Percentiles rank a stretch among this genome's conserved stretches.
These are phyloP conservation scores for Motacilla tschutschensis DNA, from an alignment of 2,113 vertebrate genomes.

Conservation along the genomic window DNA sequence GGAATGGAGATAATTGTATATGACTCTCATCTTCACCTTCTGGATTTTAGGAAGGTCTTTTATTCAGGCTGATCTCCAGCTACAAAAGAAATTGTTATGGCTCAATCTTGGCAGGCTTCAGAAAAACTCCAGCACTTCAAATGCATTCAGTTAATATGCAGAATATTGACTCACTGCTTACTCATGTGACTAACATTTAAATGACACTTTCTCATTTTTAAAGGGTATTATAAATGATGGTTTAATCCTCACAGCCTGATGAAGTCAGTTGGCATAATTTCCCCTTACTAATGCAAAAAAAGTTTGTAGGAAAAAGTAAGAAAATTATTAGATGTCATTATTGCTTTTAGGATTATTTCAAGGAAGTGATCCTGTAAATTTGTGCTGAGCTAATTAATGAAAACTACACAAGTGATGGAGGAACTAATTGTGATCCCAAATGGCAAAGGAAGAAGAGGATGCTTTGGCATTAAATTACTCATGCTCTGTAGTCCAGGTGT, in stretches of 20 bases:
- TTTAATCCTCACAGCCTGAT: neutral
- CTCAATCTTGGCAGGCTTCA: neutral
- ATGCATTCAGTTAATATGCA: neutral
- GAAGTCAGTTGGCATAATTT: constrained; percentile 1
- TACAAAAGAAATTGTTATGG: neutral
- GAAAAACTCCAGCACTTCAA: constrained; percentile 7
- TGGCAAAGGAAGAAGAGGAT: neutral
- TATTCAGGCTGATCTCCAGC: neutral
- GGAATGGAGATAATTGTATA: neutral
- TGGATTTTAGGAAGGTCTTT: neutral
- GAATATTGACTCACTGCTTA: constrained; percentile 35
- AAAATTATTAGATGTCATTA: neutral
- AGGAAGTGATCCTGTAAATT: neutral
- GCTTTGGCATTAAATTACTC: neutral
- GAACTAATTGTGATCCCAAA: neutral
- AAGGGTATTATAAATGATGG: neutral
- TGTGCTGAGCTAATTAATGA: neutral
- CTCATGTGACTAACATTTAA: neutral
- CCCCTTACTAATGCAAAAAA: neutral
- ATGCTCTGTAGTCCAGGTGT: neutral
- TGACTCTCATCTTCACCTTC: neutral
- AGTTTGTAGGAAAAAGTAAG: neutral
- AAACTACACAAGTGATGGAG: neutral
- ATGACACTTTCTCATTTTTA: constrained; percentile 18
- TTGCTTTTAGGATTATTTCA: constrained; percentile 8